These are phyloP conservation scores for Brachystomella parvula DNA, from an alignment of 1,140 invertebrate species.

Conservation along the genomic window DNA sequence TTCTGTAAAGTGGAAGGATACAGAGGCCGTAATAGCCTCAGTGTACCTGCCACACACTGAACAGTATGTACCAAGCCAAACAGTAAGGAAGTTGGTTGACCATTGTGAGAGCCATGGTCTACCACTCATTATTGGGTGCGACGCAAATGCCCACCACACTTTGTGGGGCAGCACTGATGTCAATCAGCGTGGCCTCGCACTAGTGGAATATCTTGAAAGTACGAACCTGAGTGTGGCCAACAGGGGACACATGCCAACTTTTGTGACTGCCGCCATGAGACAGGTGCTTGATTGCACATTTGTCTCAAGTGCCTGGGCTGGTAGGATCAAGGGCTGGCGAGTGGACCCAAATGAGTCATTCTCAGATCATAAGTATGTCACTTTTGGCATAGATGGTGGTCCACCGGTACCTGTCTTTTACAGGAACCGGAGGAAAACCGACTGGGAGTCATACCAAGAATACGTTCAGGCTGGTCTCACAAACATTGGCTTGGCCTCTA, in stretches of 20 bases:
- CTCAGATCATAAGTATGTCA: constrained; percentile 23
- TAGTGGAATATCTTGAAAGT: constrained; percentile 14
- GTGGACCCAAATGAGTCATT: constrained; percentile 21
- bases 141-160: constrained; percentile 26
- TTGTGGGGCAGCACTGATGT: constrained; percentile 18
- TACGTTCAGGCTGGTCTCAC: neutral
- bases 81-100: neutral
- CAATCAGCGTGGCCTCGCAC: constrained; percentile 11
- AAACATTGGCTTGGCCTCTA: neutral
- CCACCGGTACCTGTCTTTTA: neutral
- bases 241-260: constrained; percentile 17
- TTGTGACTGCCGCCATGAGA: neutral
- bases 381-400: neutral
- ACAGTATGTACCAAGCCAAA: neutral
- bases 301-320: neutral
- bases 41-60: constrained; percentile 17
- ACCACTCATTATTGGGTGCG: constrained; percentile 16
- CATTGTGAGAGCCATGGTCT: constrained; percentile 4
- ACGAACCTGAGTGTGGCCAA: constrained; percentile 12
- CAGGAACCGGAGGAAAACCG: constrained; percentile 19
- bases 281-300: constrained; percentile 28
- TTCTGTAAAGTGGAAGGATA: neutral
- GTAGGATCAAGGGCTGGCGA: constrained; percentile 10
- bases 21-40: constrained; percentile 13
- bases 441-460: constrained; percentile 13